Conservation (phyloP, 2,797 vertebrate species). For the Lycodopsis pacificus region DNA sequence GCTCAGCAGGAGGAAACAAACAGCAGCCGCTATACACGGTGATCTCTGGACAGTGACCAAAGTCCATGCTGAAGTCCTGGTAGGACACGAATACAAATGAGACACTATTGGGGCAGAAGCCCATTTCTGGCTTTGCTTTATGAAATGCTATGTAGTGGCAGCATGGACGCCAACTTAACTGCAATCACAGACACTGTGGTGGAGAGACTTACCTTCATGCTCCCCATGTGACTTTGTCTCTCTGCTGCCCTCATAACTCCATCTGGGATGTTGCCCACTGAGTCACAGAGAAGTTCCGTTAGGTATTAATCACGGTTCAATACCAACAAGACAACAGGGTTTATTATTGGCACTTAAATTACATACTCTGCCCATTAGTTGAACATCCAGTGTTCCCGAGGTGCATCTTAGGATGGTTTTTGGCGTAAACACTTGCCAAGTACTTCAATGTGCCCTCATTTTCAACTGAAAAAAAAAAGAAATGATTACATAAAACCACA, state of each 20-base stretch:
- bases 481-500: slow-evolving; percentile 3
- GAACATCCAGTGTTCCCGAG: slow-evolving; percentile 91
- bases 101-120: background rate
- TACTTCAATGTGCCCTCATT: slow-evolving; percentile 95
- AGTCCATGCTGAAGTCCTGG: slow-evolving; percentile 94
- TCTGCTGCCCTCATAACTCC: slow-evolving; percentile 95
- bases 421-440: slow-evolving; percentile 93
- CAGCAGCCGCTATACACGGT: slow-evolving; percentile 97
- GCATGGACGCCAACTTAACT: background rate
- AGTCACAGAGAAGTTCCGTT: slow-evolving; percentile 30
- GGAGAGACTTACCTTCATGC: slow-evolving; percentile 91
- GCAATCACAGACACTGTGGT: background rate
- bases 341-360: background rate
- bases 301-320: background rate
- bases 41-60: slow-evolving; percentile 97
- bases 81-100: slow-evolving; percentile 35
- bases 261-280: slow-evolving; percentile 90
- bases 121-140: background rate
- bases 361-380: slow-evolving; percentile 85
- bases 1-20: slow-evolving; percentile 89
- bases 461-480: slow-evolving; percentile 84
- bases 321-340: background rate
- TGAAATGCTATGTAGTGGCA: background rate
- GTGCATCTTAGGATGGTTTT: slow-evolving; percentile 94
- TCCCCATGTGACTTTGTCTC: slow-evolving; percentile 94